These are phyloP conservation scores for Heterodera schachtii DNA, from an alignment of 1,140 invertebrate species.

Conservation along the genomic window DNA sequence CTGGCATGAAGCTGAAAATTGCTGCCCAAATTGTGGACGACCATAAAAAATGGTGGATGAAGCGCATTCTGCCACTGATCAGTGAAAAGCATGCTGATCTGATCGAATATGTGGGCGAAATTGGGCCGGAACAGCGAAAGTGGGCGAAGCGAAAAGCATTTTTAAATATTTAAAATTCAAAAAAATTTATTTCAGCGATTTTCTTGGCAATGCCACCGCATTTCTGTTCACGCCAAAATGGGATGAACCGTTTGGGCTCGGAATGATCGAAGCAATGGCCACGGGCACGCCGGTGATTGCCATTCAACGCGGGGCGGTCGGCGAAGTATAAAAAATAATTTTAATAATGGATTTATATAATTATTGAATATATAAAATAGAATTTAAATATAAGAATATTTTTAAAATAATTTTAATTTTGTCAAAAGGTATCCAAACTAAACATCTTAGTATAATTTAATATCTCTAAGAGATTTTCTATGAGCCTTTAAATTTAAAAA, in stretches of 20 bases:
- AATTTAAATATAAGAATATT: too few species aligned
- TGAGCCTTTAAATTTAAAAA: too few species aligned
- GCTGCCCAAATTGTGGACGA: conserved; percentile 24
- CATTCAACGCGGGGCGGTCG: conserved; percentile 8
- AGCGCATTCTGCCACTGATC: conserved; percentile 11
- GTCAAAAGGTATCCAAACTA: background rate
- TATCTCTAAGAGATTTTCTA: too few species aligned
- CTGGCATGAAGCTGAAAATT: conserved; percentile 5
- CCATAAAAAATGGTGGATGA: conserved; percentile 18
- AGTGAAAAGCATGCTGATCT: conserved; percentile 1
- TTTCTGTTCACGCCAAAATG: conserved; percentile 37
- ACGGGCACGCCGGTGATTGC: conserved; percentile 36
- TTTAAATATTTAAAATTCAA: background rate
- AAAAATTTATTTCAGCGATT: background rate
- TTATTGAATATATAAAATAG: too few species aligned
- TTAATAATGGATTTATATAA: too few species aligned
- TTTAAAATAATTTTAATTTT: background rate
- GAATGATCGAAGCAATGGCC: conserved; percentile 37
- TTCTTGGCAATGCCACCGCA: conserved; percentile 35
- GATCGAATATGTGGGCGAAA: conserved; percentile 23
- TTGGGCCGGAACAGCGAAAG: conserved; percentile 30
- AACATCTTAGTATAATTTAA: too few species aligned
- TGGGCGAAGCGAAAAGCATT: background rate
- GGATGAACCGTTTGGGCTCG: conserved; percentile 37
- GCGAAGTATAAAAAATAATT: conserved; percentile 11